Base-by-base conservation (phyloP, 2,888 invertebrate genomes). In the Vanessa cardui region DNA sequence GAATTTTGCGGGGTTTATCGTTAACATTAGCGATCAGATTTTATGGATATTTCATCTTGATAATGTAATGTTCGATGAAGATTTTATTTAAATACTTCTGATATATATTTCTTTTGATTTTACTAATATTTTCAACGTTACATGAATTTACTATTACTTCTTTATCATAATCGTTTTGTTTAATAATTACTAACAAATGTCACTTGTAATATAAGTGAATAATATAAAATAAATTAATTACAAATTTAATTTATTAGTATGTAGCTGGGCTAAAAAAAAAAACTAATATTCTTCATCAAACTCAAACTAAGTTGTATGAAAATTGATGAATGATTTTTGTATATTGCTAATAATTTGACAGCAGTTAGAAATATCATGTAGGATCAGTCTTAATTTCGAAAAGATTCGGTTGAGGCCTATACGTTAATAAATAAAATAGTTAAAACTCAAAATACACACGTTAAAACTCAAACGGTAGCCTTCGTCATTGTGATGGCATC, bases 401-500 rank as follows among this genome's bases (percentile, higher is more conserved):
- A 7, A 49, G 8, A n/a, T n/a, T n/a, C n/a, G 18, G 9, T 49
- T 8, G 6, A 2, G 7, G 15, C 1, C 15, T 12, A 26, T 7
- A 52, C 1, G 15, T 31, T 31, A 49, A 31, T 31, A n/a, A 16
- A 54, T 31, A 31, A 12, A 46, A 50, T 15, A 15, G 26, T 18
- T 45, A 64, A 61, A 26, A 45, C 21, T 52, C 45, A 58, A 50
- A 63, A 65, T 64, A 64, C 75, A 74, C 75, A 77, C 71, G 74
- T 76, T 74, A 75, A 77, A 79, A 76, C 78, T 68, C 68, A 64
- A 61, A 73, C 71, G 72, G 75, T 75, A 78, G 82, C 79, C 78
- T 80, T 80, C 82, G 80, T 80, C 82, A 82, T 82, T 86, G 87
- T 84, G 86, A 86, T 80, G 82, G 84, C 88, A 86, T 89, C 89